phyloP scores from a whole-genome alignment of 2,797 vertebrate genomes.

The Chaenodraco wilsoni region DNA sequence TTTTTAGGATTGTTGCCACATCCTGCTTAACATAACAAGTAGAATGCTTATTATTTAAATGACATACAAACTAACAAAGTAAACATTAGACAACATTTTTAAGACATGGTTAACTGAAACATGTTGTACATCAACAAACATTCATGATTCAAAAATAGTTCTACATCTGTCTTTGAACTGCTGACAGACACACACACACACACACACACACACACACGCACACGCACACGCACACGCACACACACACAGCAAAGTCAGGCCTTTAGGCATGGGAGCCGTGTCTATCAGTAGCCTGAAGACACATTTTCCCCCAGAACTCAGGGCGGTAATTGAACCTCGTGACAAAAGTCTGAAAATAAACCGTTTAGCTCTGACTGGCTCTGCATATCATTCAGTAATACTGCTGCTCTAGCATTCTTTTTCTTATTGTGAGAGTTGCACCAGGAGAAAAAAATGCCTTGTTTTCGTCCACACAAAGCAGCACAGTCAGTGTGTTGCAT shows the following conservation, averaged over 20 bases:
- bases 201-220: background rate
- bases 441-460: constrained; percentile 46
- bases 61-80: background rate
- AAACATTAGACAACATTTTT: background rate
- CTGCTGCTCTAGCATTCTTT: constrained; percentile 37
- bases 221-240: background rate
- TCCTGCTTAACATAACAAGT: constrained; percentile 4
- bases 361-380: constrained; percentile 27
- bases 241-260: constrained; percentile 43
- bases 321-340: constrained; percentile 55
- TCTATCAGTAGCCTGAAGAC: constrained; percentile 65
- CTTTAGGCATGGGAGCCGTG: constrained; percentile 39
- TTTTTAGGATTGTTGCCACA: constrained; percentile 1
- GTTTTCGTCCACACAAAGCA: constrained; percentile 60
- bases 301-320: constrained; percentile 49
- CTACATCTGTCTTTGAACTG: background rate
- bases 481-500: constrained; percentile 70
- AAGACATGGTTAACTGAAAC: background rate
- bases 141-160: background rate
- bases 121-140: background rate
- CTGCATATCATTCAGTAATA: constrained; percentile 36
- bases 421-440: constrained; percentile 38
- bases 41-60: constrained; percentile 1
- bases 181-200: background rate
- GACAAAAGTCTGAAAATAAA: constrained; percentile 70